Evolutionary conservation across 2,888 invertebrate species (phyloP), one percentile per base, ranked within the genome.

Genomic region (Aleiodes testaceus): DNA sequence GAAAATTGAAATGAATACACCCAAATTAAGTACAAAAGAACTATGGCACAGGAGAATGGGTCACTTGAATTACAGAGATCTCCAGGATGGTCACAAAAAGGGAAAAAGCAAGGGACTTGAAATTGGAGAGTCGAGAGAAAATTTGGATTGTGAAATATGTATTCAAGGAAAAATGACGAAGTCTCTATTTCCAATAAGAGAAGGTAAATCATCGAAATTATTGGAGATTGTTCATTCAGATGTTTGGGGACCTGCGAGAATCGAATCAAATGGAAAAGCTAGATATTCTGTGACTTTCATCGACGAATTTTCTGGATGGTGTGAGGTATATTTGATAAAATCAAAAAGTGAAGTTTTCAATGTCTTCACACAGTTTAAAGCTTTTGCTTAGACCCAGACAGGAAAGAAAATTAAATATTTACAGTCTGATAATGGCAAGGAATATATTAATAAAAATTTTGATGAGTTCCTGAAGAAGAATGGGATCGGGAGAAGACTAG

Each of bases 191-290:
- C 61, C 68, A 11, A 50, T 45, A 18, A 45, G 12, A 53, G 16
- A 26, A 7, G 49, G 16, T 14, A 42, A 61, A 30, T 30, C 18
- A 7, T 26, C 26, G 9, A 42, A 73, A 11, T 5, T 70, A 45
- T 49, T 74, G 36, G 76, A 79, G 9, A 68, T 77, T 1, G 66
- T 79, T n/a, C 75, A 78, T 50, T 69, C 72, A 1, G 76, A 79
- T 45, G 74, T 78, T 2, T 68, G 70, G 7, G 77, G 76, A 76
- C 26, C 26, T 26, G 26, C 26, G 26, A 26, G 26, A 26, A 5
- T 26, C 26, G 26, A 26, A 26, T 26, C 26, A 26, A 26, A 26
- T 26, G 26, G 26, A 26, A 26, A 26, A 5, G 26, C 26, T 26
- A 26, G 5, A 26, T 26, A 26, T 26, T 26, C 5, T 26, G 26